Conservation (phyloP, 2,113 vertebrate genomes). For the Limanda limanda region DNA sequence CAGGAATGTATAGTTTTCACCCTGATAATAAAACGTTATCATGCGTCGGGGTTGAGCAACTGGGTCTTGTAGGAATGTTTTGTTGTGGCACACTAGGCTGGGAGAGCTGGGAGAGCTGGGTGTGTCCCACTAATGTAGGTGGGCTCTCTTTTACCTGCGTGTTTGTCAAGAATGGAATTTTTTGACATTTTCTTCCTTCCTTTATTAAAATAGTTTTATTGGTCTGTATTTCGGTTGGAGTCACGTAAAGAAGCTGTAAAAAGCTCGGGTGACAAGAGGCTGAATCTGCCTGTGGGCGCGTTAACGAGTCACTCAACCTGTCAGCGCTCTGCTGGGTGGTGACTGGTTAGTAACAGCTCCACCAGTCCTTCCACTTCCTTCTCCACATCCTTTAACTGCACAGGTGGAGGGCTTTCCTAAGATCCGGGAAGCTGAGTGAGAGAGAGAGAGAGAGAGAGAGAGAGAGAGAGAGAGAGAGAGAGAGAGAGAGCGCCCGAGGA, state of each 20-base stretch:
- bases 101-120: slow-evolving; percentile 14
- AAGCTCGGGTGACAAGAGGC: not conserved
- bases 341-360: slow-evolving; percentile 23
- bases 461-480: not conserved
- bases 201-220: not conserved
- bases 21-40: slow-evolving; percentile 38
- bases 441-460: too few species aligned
- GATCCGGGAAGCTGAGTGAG: slow-evolving; percentile 63
- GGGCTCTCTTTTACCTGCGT: not conserved
- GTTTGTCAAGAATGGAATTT: not conserved
- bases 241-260: not conserved
- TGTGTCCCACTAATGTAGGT: slow-evolving; percentile 31
- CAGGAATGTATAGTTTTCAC: not conserved
- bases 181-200: not conserved
- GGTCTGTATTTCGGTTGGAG: too few species aligned
- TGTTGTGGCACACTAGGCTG: slow-evolving; percentile 21
- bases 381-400: slow-evolving; percentile 74
- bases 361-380: slow-evolving; percentile 60
- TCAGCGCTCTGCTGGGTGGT: slow-evolving; percentile 17
- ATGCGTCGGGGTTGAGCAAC: slow-evolving; percentile 38
- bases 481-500: slow-evolving; percentile 8
- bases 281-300: not conserved
- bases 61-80: slow-evolving; percentile 45
- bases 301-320: slow-evolving; percentile 20
- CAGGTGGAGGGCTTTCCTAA: slow-evolving; percentile 51